A percentile compares a stretch with the other conserved stretches of the same genome.
These are phyloP conservation scores for Agonopterix alstromeriana DNA, from an alignment of 2,888 invertebrate genomes.

Conservation along the genomic window DNA sequence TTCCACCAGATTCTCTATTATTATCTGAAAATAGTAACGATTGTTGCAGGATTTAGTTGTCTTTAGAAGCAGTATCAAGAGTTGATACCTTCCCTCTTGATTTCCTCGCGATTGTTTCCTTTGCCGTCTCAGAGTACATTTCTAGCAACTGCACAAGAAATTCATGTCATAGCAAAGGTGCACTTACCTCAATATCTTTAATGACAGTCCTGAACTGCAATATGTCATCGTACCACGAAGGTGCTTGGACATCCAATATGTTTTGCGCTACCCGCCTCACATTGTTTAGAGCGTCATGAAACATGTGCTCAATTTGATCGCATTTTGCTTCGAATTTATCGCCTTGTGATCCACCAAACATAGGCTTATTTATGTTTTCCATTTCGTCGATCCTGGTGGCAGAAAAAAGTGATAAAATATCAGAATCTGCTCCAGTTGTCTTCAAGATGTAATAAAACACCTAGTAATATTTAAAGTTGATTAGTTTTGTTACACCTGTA, in stretches of 20 bases:
- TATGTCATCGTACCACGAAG: slow-evolving; percentile 89
- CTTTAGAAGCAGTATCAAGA: too few species aligned
- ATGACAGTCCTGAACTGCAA: slow-evolving; percentile 76
- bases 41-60: too few species aligned
- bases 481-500: too few species aligned
- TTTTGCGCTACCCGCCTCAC: slow-evolving; percentile 78
- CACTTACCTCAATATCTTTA: slow-evolving; percentile 77
- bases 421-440: too few species aligned
- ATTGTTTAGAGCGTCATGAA: slow-evolving; percentile 78
- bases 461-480: too few species aligned
- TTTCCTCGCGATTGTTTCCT: too few species aligned
- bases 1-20: slow-evolving; percentile 88
- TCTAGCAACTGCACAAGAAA: too few species aligned
- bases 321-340: slow-evolving; percentile 81
- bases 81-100: too few species aligned
- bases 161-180: too few species aligned
- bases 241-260: slow-evolving; percentile 86
- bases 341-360: slow-evolving; percentile 86
- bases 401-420: too few species aligned
- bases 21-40: slow-evolving; percentile 70
- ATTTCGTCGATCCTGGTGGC: slow-evolving; percentile 81
- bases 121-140: too few species aligned
- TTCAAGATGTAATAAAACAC: too few species aligned
- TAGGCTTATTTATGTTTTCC: slow-evolving; percentile 80
- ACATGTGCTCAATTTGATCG: slow-evolving; percentile 84